Evolutionary conservation across 2,888 invertebrate species (phyloP), one percentile per base, ranked within the genome.

Genomic region (Leptopilina syphax): DNA sequence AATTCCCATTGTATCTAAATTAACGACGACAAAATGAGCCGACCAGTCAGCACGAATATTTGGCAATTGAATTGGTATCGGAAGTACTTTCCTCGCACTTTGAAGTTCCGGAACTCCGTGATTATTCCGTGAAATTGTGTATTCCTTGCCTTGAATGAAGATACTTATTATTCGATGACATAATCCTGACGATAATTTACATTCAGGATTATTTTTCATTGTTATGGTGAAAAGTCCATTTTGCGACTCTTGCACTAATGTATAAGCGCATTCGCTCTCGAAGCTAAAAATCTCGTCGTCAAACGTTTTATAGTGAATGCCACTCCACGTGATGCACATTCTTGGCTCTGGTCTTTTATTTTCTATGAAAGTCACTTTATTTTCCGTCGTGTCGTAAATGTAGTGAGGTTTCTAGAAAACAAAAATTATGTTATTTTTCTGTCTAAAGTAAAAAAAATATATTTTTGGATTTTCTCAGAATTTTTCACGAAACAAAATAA

Each of bases 271-370:
- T 0, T 95, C 94, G 0, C 97, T 95, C 77, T 95, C 93, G 86
- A 96, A 96, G 88, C 96, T 96, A 90, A 85, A 93, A 87, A 97
- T 94, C 86, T 94, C 94, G 8, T 97, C 97, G 92, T 98, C 97
- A 88, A 97, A 97, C 0, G 97, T 97, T 91, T 97, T 96, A 86
- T 95, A 95, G 91, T 97, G 97, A 18, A 94, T 93, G 54, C 96
- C 96, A 41, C 95, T 95, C 97, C 97, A 98, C 1, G 95, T 95
- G 79, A 96, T 94, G 87, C 98, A 98, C 12, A 94, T 93, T 0
- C 96, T 96, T 0, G 95, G 94, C 85, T 94, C 94, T n/a, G 70
- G 70, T 9, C 50, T 0, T 54, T 70, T 70, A 54, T 24, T 70
- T 50, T 68, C 68, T 24, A 50, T 50, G 24, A 68, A 47, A 18